Evolutionary conservation across 2,113 vertebrate genomes (phyloP).

Genomic region (Lagenorhynchus albirostris): DNA sequence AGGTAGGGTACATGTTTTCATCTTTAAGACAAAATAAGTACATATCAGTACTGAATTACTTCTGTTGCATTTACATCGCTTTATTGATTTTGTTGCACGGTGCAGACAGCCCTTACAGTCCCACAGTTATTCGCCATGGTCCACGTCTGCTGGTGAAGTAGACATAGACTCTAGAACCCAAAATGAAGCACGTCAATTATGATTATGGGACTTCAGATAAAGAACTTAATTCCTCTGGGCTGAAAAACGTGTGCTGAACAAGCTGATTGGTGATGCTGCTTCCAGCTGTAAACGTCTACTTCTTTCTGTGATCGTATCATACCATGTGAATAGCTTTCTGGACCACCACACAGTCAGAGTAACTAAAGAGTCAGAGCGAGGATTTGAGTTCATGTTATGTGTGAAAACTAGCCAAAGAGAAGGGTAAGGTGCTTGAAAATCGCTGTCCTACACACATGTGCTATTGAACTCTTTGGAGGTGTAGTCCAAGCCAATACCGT

Average conservation of each 20-base stretch:
- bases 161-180: background rate
- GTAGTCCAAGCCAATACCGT: background rate
- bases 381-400: background rate
- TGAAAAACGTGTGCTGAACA: background rate
- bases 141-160: background rate
- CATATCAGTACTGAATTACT: background rate
- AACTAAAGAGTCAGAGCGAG: background rate
- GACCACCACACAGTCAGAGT: background rate
- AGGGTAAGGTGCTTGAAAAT: background rate
- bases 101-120: background rate
- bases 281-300: background rate
- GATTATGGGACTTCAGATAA: background rate
- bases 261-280: background rate
- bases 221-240: background rate
- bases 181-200: background rate
- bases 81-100: background rate
- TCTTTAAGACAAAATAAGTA: background rate
- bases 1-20: background rate
- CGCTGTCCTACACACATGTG: background rate
- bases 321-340: background rate
- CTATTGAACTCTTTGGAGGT: background rate
- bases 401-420: background rate
- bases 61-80: background rate
- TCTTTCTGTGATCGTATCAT: background rate
- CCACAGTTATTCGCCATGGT: background rate